Evolutionary conservation across 2,888 invertebrate genomes (phyloP), one percentile per base, ranked within the genome.

Genomic region (Leucophora obtusa): DNA sequence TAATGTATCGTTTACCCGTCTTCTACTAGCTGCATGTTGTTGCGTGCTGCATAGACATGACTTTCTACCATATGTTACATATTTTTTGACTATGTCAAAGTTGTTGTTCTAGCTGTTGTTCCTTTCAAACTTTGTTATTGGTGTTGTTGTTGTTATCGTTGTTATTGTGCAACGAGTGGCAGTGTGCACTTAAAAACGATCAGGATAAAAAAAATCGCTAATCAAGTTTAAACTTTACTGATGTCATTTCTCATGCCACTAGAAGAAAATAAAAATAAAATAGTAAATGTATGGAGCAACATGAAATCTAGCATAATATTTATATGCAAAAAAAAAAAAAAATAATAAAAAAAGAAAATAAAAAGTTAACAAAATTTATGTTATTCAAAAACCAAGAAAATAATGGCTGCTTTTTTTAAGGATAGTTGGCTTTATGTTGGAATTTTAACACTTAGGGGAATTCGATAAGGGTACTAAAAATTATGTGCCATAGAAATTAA

Each of bases 201-300:
- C 21, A 58, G 14, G 11, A 38, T 9, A 43, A 43, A 21, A 66
- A 71, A 71, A 59, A 62, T 59, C 66, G 50, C 71, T 80, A 80
- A 80, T 75, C 66, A 75, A 80, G 68, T 80, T 80, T 75, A 60
- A 80, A 80, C 75, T 75, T 75, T 71, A 75, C 71, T 80, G 71
- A 62, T 80, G 79, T 75, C 75, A 80, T 66, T 80, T 71, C 51
- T 68, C 62, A 62, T 68, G 79, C 71, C 75, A 71, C 51, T 43
- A 65, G 59, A 33, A 65, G 15, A n/a, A 33, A 33, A 35, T 17
- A 35, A n/a, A 47, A n/a, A 15, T 21, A 60, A 60, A 59, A 5
- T 17, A 8, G 7, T 21, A 18, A 63, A 14, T 24, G 33, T 56
- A 28, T 56, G n/a, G n/a, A 15, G 50, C 24, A 28, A 28, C 62